Evolutionary conservation across 2,888 invertebrate species (phyloP).

Genomic region (Pteria penguin): DNA sequence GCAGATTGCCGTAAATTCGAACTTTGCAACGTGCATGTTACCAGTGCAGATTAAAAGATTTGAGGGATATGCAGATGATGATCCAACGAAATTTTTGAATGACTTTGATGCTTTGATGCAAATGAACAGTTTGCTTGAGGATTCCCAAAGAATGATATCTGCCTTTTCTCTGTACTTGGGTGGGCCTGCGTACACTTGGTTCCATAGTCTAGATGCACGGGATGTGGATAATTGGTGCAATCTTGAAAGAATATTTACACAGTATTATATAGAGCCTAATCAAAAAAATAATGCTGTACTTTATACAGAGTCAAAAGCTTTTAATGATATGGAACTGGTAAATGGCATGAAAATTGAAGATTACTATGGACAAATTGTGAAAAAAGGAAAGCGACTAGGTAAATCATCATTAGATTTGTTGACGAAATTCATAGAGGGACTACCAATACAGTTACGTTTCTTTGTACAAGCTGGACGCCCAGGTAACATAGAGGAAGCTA

Average conservation of each 20-base stretch:
- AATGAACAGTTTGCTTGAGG: neutral
- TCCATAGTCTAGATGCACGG: neutral
- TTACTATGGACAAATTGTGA: neutral
- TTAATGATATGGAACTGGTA: slow-evolving; percentile 5
- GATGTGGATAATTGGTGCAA: neutral
- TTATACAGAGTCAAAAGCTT: neutral
- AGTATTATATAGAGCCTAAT: neutral
- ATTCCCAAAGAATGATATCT: neutral
- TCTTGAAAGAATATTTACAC: neutral
- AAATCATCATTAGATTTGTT: slow-evolving; percentile 6
- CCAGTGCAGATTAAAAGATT: neutral
- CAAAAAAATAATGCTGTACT: neutral
- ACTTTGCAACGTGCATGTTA: too few species aligned
- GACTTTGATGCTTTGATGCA: neutral
- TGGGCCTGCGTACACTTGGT: neutral
- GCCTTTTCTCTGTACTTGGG: neutral
- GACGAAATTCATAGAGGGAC: neutral
- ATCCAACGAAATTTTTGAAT: neutral
- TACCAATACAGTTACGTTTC: neutral
- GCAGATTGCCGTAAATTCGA: too few species aligned
- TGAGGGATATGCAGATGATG: neutral
- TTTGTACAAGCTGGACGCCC: neutral
- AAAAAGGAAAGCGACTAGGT: neutral
- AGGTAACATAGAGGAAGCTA: neutral
- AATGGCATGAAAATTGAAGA: neutral